Evolutionary conservation across 2,888 invertebrate species (phyloP).

Genomic region (Tanytarsus gracilentus): DNA sequence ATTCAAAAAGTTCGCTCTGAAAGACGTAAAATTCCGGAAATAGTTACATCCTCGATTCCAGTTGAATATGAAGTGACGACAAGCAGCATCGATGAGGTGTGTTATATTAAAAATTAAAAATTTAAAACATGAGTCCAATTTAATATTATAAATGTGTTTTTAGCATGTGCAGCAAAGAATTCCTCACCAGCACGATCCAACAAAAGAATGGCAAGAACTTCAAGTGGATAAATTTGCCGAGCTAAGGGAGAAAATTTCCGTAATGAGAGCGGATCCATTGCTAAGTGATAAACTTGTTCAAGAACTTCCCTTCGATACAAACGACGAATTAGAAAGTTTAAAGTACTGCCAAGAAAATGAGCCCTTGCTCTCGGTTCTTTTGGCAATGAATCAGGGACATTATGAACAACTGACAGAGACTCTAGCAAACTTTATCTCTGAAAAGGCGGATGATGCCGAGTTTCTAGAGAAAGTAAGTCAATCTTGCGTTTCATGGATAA

Average conservation of each 20-base stretch:
- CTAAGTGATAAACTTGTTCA: not conserved
- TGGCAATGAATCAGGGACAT: constrained; percentile 38
- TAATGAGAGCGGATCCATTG: constrained; percentile 32
- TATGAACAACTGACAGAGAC: constrained; percentile 39
- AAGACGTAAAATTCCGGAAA: not conserved
- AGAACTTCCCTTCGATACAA: constrained; percentile 32
- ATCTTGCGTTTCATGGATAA: constrained; percentile 37
- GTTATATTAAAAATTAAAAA: not conserved
- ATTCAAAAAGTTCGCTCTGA: constrained; percentile 6
- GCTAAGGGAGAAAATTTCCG: constrained; percentile 33
- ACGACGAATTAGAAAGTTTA: constrained; percentile 35
- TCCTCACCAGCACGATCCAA: constrained; percentile 32
- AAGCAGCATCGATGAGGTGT: not conserved
- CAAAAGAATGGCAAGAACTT: constrained; percentile 38
- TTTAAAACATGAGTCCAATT: not conserved
- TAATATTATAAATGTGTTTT: not conserved
- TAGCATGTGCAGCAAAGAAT: too few species aligned
- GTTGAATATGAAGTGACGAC: not conserved
- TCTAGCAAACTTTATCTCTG: constrained; percentile 37
- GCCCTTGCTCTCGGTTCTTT: constrained; percentile 37
- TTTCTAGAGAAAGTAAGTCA: constrained; percentile 32
- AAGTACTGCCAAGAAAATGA: constrained; percentile 36
- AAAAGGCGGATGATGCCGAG: constrained; percentile 16
- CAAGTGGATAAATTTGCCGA: constrained; percentile 37
- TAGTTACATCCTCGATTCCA: not conserved